Percentiles rank a stretch among this genome's conserved stretches.
Conservation (phyloP, 2,888 invertebrate genomes). For the Drosophila bunnanda region DNA sequence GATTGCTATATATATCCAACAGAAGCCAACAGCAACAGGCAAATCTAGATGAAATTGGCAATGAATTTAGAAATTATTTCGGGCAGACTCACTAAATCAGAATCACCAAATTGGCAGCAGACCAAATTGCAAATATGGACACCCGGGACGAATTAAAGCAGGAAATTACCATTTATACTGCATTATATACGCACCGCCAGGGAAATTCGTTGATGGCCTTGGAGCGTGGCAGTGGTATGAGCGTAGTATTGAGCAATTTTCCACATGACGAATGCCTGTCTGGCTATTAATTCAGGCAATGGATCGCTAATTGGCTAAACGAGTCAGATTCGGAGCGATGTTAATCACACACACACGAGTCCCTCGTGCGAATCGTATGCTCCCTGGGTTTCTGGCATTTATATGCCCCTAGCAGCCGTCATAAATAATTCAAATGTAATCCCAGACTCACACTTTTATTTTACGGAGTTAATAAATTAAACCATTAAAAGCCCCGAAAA, state of each 20-base stretch:
- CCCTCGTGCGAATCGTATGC: conserved; percentile 23
- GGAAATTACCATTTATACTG: conserved; percentile 58
- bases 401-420: conserved; percentile 18
- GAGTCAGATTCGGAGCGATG: conserved; percentile 15
- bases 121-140: conserved; percentile 28
- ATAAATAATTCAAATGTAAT: conserved; percentile 44
- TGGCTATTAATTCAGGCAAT: conserved; percentile 33
- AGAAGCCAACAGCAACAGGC: conserved; percentile 23
- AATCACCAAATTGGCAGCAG: conserved; percentile 21
- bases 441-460: conserved; percentile 20
- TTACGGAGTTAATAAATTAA: conserved; percentile 40
- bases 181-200: conserved; percentile 38
- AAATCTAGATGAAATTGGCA: not conserved
- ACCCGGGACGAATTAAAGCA: conserved; percentile 48
- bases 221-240: conserved; percentile 5
- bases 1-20: not conserved
- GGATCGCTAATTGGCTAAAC: conserved; percentile 27
- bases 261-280: conserved; percentile 29
- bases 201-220: conserved; percentile 16
- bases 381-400: conserved; percentile 23
- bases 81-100: conserved; percentile 2
- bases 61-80: conserved; percentile 31
- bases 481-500: conserved; percentile 31
- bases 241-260: conserved; percentile 24
- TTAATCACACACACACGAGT: conserved; percentile 22